Evolutionary conservation across 1,140 invertebrate genomes (phyloP).

Genomic region (Globodera rostochiensis): DNA sequence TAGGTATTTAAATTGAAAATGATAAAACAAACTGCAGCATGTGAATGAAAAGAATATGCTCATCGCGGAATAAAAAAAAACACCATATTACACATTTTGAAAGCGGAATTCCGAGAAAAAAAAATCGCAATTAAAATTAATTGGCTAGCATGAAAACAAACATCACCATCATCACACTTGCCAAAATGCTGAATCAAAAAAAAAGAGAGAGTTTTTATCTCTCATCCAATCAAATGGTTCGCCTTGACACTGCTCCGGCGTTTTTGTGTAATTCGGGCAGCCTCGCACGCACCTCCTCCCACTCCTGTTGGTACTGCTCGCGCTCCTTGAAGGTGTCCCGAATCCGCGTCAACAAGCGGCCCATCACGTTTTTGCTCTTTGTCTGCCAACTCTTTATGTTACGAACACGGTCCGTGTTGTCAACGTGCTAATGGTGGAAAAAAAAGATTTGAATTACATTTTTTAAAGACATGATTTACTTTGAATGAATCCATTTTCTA

Average conservation of each 20-base stretch:
- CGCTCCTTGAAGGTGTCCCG: slow-evolving; percentile 26
- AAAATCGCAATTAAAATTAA: too few species aligned
- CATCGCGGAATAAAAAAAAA: neutral
- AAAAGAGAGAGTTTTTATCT: too few species aligned
- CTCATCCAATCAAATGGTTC: neutral
- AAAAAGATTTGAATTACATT: neutral
- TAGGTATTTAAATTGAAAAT: too few species aligned
- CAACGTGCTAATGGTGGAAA: slow-evolving; percentile 3
- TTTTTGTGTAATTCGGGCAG: neutral
- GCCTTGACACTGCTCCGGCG: neutral
- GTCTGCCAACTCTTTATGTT: slow-evolving; percentile 24
- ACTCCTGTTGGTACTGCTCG: slow-evolving; percentile 25
- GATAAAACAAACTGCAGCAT: neutral
- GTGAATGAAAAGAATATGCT: neutral
- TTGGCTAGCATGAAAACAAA: too few species aligned
- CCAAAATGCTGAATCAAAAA: neutral
- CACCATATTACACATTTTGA: neutral
- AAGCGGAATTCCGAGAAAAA: neutral
- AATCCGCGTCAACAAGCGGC: slow-evolving; percentile 30
- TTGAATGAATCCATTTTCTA: too few species aligned
- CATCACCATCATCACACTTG: too few species aligned
- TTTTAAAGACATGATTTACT: neutral
- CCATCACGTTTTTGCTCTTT: slow-evolving; percentile 28
- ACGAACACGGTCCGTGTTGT: slow-evolving; percentile 21
- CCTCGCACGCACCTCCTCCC: slow-evolving; percentile 6